Evolutionary conservation across 2,888 invertebrate species (phyloP).

Genomic region (Ptychoptera albimana): DNA sequence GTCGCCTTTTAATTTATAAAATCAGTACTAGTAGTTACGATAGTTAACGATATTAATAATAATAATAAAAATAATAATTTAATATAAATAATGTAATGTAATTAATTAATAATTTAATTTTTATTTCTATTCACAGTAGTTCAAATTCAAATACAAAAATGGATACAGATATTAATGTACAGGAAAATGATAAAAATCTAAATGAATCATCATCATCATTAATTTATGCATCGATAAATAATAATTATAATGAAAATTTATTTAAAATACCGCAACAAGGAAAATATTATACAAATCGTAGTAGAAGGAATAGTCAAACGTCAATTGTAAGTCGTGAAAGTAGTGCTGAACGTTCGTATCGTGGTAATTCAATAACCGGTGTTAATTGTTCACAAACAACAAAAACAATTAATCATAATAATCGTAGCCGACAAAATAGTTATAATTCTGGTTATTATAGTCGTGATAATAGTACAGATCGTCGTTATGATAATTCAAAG

Average conservation of each 20-base stretch:
- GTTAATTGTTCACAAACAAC: slow-evolving; percentile 6
- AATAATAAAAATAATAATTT: too few species aligned
- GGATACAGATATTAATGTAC: too few species aligned
- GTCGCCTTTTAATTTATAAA: too few species aligned
- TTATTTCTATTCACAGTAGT: too few species aligned
- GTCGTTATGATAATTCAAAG: slow-evolving; percentile 2
- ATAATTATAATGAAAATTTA: not conserved
- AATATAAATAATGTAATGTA: too few species aligned
- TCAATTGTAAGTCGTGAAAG: not conserved
- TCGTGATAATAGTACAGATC: slow-evolving; percentile 8
- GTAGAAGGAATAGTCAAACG: slow-evolving; percentile 3
- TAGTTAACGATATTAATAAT: too few species aligned
- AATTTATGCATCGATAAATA: too few species aligned
- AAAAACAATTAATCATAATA: slow-evolving; percentile 4
- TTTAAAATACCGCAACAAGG: not conserved
- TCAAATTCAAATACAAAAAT: too few species aligned
- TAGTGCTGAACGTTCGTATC: not conserved
- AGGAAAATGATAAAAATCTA: too few species aligned
- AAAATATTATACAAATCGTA: not conserved
- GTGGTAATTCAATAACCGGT: slow-evolving; percentile 10
- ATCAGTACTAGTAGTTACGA: too few species aligned
- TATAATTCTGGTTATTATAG: slow-evolving; percentile 5
- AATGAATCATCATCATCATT: too few species aligned
- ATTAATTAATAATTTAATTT: too few species aligned
- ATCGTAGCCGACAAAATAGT: slow-evolving; percentile 3